Evolutionary conservation across 2,888 invertebrate species (phyloP).

Genomic region (Meteorus colon): DNA sequence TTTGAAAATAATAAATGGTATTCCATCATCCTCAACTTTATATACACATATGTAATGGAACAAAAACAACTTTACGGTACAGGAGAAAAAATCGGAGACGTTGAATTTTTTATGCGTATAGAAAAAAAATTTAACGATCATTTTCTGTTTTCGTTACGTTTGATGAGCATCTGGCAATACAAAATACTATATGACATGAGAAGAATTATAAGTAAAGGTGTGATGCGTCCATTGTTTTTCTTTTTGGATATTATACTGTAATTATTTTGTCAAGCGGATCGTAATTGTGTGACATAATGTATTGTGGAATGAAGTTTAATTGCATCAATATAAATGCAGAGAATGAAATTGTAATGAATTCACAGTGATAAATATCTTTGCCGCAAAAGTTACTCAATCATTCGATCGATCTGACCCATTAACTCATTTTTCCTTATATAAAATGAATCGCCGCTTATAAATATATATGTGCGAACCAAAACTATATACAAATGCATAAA

Average conservation of each 20-base stretch:
- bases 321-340: slow-evolving; percentile 7
- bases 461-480: not conserved
- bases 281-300: slow-evolving; percentile 1
- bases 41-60: not conserved
- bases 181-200: not conserved
- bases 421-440: slow-evolving; percentile 22
- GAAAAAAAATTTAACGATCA: not conserved
- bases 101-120: not conserved
- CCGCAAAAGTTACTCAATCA: slow-evolving; percentile 23
- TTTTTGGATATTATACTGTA: not conserved
- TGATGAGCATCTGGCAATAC: not conserved
- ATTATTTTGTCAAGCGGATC: not conserved
- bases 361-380: slow-evolving; percentile 17
- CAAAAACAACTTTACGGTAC: not conserved
- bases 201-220: not conserved
- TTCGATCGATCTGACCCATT: slow-evolving; percentile 12
- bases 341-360: not conserved
- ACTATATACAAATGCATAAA: no score
- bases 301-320: slow-evolving; percentile 19
- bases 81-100: not conserved
- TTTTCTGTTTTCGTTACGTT: not conserved
- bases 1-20: not conserved
- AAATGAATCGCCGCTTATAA: not conserved
- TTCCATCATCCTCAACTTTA: no score
- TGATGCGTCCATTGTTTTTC: not conserved